These are phyloP conservation scores for Bovichtus diacanthus DNA, from an alignment of 2,797 vertebrate species.

Conservation along the genomic window DNA sequence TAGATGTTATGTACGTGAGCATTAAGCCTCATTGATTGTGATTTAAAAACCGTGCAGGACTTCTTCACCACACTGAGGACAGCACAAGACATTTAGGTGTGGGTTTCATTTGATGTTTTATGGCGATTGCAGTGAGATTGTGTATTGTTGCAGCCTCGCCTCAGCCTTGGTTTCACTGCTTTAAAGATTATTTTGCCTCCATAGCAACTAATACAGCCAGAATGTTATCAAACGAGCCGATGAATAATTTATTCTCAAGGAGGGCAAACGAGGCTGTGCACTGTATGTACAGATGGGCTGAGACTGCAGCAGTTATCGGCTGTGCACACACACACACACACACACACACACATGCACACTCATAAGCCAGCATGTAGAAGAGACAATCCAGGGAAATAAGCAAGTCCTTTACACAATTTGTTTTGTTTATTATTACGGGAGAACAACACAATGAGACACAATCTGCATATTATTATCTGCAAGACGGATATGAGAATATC, in stretches of 20 bases:
- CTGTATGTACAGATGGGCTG: constrained; percentile 27
- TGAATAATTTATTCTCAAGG: constrained; percentile 77
- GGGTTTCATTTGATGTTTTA: neutral
- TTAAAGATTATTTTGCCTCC: constrained; percentile 54
- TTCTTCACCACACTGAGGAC: neutral
- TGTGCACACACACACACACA: constrained; percentile 22
- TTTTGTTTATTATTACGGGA: constrained; percentile 19
- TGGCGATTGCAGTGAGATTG: constrained; percentile 6
- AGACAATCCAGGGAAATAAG: constrained; percentile 20
- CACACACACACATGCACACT: constrained; percentile 26
- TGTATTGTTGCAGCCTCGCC: constrained; percentile 1
- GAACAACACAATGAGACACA: constrained; percentile 13
- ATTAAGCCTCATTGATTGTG: neutral
- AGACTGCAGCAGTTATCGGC: constrained; percentile 15
- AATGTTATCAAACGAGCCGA: constrained; percentile 48
- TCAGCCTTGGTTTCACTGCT: constrained; percentile 35
- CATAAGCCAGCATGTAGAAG: neutral
- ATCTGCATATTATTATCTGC: constrained; percentile 24
- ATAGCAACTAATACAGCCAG: constrained; percentile 66
- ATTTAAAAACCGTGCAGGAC: neutral
- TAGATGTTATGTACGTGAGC: neutral
- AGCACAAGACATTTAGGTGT: neutral
- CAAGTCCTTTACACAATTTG: constrained; percentile 1
- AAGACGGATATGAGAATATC: constrained; percentile 9
- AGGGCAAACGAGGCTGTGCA: constrained; percentile 42